phyloP scores from a whole-genome alignment of 2,113 vertebrate genomes.

The Alaudala cheleensis region DNA sequence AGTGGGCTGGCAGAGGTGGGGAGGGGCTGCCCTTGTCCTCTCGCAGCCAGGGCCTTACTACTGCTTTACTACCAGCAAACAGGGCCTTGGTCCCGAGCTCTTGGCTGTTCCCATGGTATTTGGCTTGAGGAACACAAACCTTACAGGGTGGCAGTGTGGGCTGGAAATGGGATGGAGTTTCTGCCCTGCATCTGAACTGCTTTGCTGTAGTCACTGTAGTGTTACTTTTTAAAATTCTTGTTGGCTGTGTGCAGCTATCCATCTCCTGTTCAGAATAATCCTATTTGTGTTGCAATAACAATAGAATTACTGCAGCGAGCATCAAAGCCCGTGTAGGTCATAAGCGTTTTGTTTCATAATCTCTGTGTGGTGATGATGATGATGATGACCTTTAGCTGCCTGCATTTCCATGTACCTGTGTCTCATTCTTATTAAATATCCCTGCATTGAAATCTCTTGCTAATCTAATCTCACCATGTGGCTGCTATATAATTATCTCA shows the following conservation, averaged over 20 bases:
- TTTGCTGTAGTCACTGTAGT: background rate
- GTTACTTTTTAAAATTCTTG: slow-evolving; percentile 24
- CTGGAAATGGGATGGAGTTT: background rate
- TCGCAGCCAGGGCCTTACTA: background rate
- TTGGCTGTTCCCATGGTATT: background rate
- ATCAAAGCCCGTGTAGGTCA: slow-evolving; percentile 58
- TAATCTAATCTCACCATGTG: slow-evolving; percentile 73
- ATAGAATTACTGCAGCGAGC: slow-evolving; percentile 54
- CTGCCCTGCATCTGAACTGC: background rate
- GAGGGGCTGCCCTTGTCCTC: background rate
- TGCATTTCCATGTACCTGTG: slow-evolving; percentile 23
- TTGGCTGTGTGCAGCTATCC: background rate
- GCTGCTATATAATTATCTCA: slow-evolving; percentile 75
- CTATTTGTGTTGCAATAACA: slow-evolving; percentile 66
- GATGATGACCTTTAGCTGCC: slow-evolving; percentile 61
- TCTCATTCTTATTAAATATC: slow-evolving; percentile 69
- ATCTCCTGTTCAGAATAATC: slow-evolving; percentile 55
- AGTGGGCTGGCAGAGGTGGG: background rate
- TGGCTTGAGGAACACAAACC: background rate
- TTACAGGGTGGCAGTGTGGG: background rate
- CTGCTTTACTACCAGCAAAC: background rate
- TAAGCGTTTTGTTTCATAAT: slow-evolving; percentile 37
- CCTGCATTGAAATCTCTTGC: slow-evolving; percentile 66
- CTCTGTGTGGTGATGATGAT: slow-evolving; percentile 47
- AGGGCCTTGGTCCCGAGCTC: background rate